A percentile compares a stretch with the other conserved stretches of the same genome.
These are phyloP conservation scores for Nemurella pictetii DNA, from an alignment of 2,888 invertebrate species.

Conservation along the genomic window DNA sequence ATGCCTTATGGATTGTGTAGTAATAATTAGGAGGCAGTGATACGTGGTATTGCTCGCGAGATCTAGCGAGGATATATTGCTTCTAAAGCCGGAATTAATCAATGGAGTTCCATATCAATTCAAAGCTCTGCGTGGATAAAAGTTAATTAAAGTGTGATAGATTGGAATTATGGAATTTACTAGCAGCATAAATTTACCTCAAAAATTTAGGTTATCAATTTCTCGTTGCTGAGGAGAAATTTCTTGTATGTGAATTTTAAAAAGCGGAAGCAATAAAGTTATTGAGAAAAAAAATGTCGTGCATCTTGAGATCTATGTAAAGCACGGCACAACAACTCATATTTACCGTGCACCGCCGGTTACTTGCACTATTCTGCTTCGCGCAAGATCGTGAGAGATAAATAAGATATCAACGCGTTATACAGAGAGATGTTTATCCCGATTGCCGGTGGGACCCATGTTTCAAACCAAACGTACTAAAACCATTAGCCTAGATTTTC, in stretches of 20 bases:
- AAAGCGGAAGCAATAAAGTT: not conserved
- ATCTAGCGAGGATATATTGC: too few species aligned
- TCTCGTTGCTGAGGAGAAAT: too few species aligned
- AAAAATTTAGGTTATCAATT: too few species aligned
- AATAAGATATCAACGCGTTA: constrained; percentile 22
- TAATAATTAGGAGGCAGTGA: not conserved
- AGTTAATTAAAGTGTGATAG: too few species aligned
- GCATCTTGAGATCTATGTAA: not conserved
- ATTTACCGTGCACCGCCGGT: not conserved
- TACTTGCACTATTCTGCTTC: not conserved
- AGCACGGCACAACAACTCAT: not conserved
- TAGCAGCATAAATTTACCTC: too few species aligned
- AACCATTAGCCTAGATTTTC: constrained; percentile 30
- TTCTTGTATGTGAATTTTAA: not conserved
- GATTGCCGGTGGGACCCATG: not conserved
- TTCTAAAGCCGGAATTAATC: too few species aligned
- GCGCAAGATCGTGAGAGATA: constrained; percentile 26
- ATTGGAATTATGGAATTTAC: too few species aligned
- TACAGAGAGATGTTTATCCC: not conserved
- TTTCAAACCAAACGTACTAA: constrained; percentile 1
- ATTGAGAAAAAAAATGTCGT: not conserved
- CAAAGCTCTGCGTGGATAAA: too few species aligned
- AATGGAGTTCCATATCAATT: too few species aligned
- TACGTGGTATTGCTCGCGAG: not conserved
- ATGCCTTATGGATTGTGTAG: not conserved